phyloP scores from a whole-genome alignment of 2,888 invertebrate genomes.

The Temnothorax ravouxi region DNA sequence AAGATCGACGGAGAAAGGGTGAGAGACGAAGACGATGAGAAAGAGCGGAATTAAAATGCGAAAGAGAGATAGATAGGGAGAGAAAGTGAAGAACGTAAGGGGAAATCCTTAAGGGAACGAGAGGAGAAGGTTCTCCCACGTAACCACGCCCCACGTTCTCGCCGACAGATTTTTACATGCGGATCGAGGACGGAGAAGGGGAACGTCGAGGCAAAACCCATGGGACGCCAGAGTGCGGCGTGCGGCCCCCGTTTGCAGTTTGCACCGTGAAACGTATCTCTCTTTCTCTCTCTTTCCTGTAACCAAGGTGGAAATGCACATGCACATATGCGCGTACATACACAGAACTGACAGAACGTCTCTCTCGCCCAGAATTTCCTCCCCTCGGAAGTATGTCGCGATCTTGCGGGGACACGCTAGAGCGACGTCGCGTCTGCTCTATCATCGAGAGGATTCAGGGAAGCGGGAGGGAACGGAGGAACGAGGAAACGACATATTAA shows the following conservation, averaged over 20 bases:
- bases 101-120: conserved; percentile 29
- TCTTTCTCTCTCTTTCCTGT: neutral
- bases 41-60: conserved; percentile 4
- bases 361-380: conserved; percentile 24
- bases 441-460: neutral
- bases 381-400: conserved; percentile 30
- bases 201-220: conserved; percentile 25
- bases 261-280: neutral
- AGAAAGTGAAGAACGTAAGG: conserved; percentile 7
- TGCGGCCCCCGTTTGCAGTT: conserved; percentile 5
- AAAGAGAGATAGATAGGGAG: neutral
- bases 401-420: conserved; percentile 28
- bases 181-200: conserved; percentile 39
- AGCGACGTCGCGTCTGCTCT: conserved; percentile 23
- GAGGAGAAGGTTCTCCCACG: conserved; percentile 41
- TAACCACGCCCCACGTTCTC: conserved; percentile 72
- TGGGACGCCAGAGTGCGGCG: conserved; percentile 37
- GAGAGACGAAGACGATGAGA: conserved; percentile 19
- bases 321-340: too few relatives aligned
- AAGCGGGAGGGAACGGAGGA: neutral
- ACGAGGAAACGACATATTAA: conserved; percentile 44
- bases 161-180: conserved; percentile 69
- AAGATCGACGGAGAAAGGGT: conserved; percentile 14
- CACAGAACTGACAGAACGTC: neutral
- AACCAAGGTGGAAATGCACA: conserved; percentile 31